Base-by-base conservation (phyloP, 1,140 invertebrate genomes). In the Branchinecta lynchi region DNA sequence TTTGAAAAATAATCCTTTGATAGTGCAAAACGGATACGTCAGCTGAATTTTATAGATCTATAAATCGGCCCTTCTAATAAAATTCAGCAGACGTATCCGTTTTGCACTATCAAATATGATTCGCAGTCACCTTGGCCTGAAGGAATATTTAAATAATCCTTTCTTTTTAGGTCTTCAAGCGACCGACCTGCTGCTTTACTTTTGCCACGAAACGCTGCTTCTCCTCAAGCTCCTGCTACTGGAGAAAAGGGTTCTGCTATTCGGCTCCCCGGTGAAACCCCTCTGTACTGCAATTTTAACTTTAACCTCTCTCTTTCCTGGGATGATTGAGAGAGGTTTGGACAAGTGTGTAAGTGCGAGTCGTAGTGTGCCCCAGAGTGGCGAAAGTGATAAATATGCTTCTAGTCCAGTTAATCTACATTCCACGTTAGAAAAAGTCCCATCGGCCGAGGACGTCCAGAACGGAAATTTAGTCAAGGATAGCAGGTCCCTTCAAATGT, bases 211-310 rank as follows among this genome's bases (percentile, higher is more conserved):
- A 83, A 87, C 90, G 46, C 78, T 99, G 45, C 81, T 96, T 66
- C 79, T 99, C 10, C 98, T 98, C 77, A 99, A 99, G 81, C 79
- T 99, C 44, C 77, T 98, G 32, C 79, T 97, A 51, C 80, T 99
- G 66, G 92, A 98, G 77, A 87, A 88, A 75, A 88, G 87, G 77
- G 88, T 97, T 66, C 83, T 99, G 69, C 93, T 98, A 76, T 93
- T 90, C 79, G 90, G 93, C 70, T 89, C 93, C 15, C 94, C 95
- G 3, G 95, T 97, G 3, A 88, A 92, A 71, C 86, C 87, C 43
- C 81, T 99, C 66, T 95, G 92, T 75, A 85, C 87, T 21, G 85
- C 88, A 3, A 86, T 99, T 73, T 79, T 99, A 15, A 89, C 93
- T 15, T 81, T 98, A 65, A 80, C 96, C 9, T 97, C 95, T 10